A percentile compares a stretch with the other conserved stretches of the same genome.
Conservation (phyloP, 2,113 vertebrate species). For the Corythornis vintsioides region DNA sequence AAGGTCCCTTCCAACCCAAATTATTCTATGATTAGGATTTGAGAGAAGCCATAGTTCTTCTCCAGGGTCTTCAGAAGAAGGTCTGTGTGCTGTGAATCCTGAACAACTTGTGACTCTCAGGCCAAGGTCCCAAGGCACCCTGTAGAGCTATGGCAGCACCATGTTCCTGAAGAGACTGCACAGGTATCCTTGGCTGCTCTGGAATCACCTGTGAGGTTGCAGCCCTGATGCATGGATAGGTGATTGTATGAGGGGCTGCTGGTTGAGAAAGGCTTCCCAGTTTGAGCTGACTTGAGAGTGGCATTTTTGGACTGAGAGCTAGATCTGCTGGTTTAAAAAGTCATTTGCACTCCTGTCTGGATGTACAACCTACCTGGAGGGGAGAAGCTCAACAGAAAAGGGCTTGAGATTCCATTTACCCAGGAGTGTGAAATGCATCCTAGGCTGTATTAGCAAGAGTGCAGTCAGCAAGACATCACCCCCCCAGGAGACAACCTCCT, state of each 20-base stretch:
- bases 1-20: not conserved
- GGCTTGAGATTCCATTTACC: not conserved
- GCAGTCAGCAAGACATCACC: not conserved
- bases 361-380: not conserved
- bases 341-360: not conserved
- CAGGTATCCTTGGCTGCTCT: not conserved
- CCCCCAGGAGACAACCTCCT: not conserved
- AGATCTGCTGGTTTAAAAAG: not conserved
- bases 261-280: not conserved
- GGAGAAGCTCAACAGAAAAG: not conserved
- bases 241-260: not conserved
- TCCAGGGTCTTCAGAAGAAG: not conserved
- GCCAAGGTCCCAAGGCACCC: not conserved
- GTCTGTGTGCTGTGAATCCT: not conserved
- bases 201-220: not conserved
- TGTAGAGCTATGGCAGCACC: not conserved
- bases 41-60: not conserved
- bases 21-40: not conserved
- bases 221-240: not conserved
- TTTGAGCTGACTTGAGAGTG: not conserved
- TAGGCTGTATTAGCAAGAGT: not conserved
- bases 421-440: not conserved
- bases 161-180: not conserved
- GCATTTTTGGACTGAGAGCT: not conserved
- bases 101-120: not conserved